Conservation (phyloP, 1,140 invertebrate species). For the Agraylea sexmaculata region DNA sequence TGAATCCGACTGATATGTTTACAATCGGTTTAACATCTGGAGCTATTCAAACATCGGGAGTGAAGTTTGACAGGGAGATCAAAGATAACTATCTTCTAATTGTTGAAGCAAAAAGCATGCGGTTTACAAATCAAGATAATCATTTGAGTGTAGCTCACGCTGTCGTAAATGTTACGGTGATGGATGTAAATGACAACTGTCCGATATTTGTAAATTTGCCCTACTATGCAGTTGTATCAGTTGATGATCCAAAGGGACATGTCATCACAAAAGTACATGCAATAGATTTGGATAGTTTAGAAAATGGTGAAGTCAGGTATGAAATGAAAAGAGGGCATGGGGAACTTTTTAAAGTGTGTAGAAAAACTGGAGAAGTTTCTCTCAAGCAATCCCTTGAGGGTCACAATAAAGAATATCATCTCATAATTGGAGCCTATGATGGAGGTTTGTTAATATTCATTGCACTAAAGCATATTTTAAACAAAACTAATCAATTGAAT, state of each 20-base stretch:
- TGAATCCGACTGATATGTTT: conserved; percentile 81
- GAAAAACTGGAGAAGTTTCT: conserved; percentile 71
- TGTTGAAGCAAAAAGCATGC: conserved; percentile 47
- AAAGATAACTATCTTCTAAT: conserved; percentile 67
- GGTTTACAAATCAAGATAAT: conserved; percentile 23
- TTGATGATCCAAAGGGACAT: conserved; percentile 62
- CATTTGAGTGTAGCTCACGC: conserved; percentile 59
- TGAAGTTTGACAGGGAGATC: conserved; percentile 68
- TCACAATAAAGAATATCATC: conserved; percentile 64
- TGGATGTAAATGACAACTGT: conserved; percentile 75
- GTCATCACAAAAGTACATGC: conserved; percentile 74
- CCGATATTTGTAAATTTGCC: conserved; percentile 76
- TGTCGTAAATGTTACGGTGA: conserved; percentile 62
- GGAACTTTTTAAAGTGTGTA: conserved; percentile 69
- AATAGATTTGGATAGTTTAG: conserved; percentile 66
- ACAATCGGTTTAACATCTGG: conserved; percentile 74
- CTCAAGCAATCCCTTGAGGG: conserved; percentile 70
- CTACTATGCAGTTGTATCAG: conserved; percentile 70
- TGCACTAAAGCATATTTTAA: no score
- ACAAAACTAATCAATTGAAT: not conserved
- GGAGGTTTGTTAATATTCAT: conserved; percentile 48
- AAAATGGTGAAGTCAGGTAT: conserved; percentile 69
- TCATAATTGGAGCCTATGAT: conserved; percentile 74
- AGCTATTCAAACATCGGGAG: conserved; percentile 64
- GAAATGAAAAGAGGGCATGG: conserved; percentile 71